Evolutionary conservation across 2,113 vertebrate genomes (phyloP).

Genomic region (Noturus placidus): DNA sequence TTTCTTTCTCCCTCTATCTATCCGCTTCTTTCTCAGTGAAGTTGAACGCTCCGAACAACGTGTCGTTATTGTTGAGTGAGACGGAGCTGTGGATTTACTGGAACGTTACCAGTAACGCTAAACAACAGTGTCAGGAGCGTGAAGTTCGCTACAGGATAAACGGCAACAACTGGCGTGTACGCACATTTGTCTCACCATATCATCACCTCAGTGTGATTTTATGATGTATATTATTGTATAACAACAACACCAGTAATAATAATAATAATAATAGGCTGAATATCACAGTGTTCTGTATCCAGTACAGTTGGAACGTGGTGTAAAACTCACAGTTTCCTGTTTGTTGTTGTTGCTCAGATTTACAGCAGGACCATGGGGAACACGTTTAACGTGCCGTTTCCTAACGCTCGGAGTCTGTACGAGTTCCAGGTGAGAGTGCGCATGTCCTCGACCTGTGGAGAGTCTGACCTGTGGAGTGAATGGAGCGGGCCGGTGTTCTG

Average conservation of each 20-base stretch:
- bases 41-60: slow-evolving; percentile 44
- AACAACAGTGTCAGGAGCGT: not conserved
- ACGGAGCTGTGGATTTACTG: slow-evolving; percentile 48
- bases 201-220: not conserved
- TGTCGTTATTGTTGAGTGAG: slow-evolving; percentile 8
- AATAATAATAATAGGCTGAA: no score
- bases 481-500: slow-evolving; percentile 68
- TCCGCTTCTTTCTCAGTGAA: slow-evolving; percentile 49
- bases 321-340: not conserved
- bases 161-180: slow-evolving; percentile 39
- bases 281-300: not conserved
- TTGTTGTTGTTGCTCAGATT: slow-evolving; percentile 34
- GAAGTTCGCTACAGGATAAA: slow-evolving; percentile 41
- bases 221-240: no score
- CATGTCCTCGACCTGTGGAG: not conserved
- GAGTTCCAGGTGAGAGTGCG: slow-evolving; percentile 65
- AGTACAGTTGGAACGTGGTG: not conserved
- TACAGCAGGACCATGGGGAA: accelerated
- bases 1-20: not conserved
- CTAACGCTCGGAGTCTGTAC: slow-evolving; percentile 54
- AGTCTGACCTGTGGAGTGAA: slow-evolving; percentile 66
- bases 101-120: not conserved
- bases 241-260: no score
- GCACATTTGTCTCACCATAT: not conserved
- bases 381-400: slow-evolving; percentile 58